Evolutionary conservation across 1,140 invertebrate species (phyloP).

Genomic region (Zaprionus kolodkinae): DNA sequence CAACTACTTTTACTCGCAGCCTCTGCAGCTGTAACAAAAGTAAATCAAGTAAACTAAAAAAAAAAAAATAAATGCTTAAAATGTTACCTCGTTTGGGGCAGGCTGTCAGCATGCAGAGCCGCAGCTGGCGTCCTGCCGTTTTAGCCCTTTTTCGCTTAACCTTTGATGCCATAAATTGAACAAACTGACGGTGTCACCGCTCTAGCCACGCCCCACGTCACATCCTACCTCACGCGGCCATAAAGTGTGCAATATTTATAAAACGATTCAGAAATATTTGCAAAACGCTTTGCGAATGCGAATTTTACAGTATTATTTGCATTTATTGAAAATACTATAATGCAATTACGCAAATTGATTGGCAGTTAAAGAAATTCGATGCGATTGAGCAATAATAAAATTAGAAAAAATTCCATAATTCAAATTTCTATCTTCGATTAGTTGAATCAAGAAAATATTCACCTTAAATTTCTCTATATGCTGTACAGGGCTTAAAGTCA

Average conservation of each 20-base stretch:
- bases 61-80: constrained; percentile 23
- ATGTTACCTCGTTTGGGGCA: constrained; percentile 28
- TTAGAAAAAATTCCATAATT: too few species aligned
- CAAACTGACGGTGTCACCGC: constrained; percentile 49
- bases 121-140: not conserved
- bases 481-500: constrained; percentile 6
- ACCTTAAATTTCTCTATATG: not conserved
- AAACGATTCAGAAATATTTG: constrained; percentile 75
- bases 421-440: too few species aligned
- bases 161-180: constrained; percentile 75
- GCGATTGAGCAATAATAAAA: too few species aligned
- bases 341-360: not conserved
- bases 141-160: constrained; percentile 32
- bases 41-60: constrained; percentile 15
- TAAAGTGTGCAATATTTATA: constrained; percentile 63
- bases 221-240: too few species aligned
- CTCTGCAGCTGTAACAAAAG: constrained; percentile 23
- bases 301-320: constrained; percentile 34
- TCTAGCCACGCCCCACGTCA: not conserved
- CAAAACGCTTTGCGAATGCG: constrained; percentile 68
- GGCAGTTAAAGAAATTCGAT: not conserved
- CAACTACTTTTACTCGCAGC: not conserved
- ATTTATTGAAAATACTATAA: not conserved
- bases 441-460: too few species aligned
- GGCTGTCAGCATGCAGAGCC: not conserved